A percentile compares a stretch with the other conserved stretches of the same genome.
These are phyloP conservation scores for Arctocebus calabarensis DNA, from an alignment of 2,797 vertebrate genomes.

Conservation along the genomic window DNA sequence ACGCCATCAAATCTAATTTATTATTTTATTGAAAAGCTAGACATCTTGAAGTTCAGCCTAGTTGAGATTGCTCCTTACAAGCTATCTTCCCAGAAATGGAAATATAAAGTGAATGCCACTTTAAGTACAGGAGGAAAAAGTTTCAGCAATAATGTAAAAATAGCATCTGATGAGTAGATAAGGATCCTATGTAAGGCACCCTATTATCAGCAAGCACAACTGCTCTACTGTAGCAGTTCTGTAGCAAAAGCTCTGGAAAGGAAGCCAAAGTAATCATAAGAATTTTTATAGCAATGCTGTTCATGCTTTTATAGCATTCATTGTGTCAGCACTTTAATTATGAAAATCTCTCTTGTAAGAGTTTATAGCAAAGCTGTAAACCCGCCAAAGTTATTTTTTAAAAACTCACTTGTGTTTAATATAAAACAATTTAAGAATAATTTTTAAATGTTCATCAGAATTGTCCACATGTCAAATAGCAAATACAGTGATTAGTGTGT, in stretches of 20 bases:
- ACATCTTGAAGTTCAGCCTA: conserved; percentile 76
- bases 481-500: not conserved
- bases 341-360: conserved; percentile 82
- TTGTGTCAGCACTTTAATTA: conserved; percentile 86
- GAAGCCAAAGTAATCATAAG: conserved; percentile 79
- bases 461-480: not conserved
- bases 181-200: conserved; percentile 76
- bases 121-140: conserved; percentile 77
- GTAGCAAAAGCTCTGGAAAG: conserved; percentile 75
- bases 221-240: conserved; percentile 63
- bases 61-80: conserved; percentile 82
- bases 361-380: conserved; percentile 79
- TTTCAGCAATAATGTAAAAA: conserved; percentile 80
- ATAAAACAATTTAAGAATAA: conserved; percentile 64
- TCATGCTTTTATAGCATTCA: conserved; percentile 80
- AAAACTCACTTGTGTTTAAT: conserved; percentile 55
- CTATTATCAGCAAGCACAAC: conserved; percentile 80
- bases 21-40: conserved; percentile 82
- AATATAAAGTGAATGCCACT: conserved; percentile 75
- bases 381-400: conserved; percentile 18
- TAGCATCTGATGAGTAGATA: conserved; percentile 83
- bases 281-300: conserved; percentile 82
- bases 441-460: conserved; percentile 50
- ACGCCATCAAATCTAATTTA: conserved; percentile 82
- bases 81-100: conserved; percentile 56